Evolutionary conservation across 2,113 vertebrate species (phyloP), one percentile per base, ranked within the genome.

Genomic region (Myotis lucifugus): DNA sequence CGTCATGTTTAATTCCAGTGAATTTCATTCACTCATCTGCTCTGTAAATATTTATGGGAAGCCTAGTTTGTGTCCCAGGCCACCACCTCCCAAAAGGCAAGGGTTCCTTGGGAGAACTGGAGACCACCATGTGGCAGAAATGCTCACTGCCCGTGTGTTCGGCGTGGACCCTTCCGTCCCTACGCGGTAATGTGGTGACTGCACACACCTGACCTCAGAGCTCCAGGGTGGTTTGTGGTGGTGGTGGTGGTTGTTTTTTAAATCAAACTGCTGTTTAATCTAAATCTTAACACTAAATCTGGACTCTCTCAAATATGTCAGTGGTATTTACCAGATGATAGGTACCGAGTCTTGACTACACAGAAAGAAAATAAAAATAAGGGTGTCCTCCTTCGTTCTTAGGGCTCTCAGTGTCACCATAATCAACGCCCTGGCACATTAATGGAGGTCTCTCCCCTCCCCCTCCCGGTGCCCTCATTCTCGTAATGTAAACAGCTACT

Each of bases 401-500:
- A 6, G 25, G 15, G 14, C 69, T 73, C 32, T 50, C 70, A 0
- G n/a, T 27, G 52, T 67, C 72, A 27, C 12, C 5, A 11, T 40
- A 5, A 69, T 10, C 88, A 52, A 7, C 0, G 32, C 67, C 78
- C 23, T 1, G 2, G 87, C 66, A 84, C 83, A 13, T 48, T 90
- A 50, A 32, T 50, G 74, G 54, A 48, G 52, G 73, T 27, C n/a
- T 54, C 19, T 69, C 64, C 27, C 29, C 50, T 83, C 73, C 54
- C 76, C 27, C 54, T 73, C 29, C 86, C 94, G 32, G 61, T 91
- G 85, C 46, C 85, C 93, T 96, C 93, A 37, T 97, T 97, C 95
- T 84, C 61, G 67, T 54, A 85, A 17, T 93, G 90, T 96, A 97
- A 98, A 98, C 89, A 97, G 93, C 72, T 88, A 85, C 77, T 96